Percentiles rank a stretch among this genome's conserved stretches.
phyloP scores from a whole-genome alignment of 2,113 vertebrate genomes.

The Pipra filicauda region DNA sequence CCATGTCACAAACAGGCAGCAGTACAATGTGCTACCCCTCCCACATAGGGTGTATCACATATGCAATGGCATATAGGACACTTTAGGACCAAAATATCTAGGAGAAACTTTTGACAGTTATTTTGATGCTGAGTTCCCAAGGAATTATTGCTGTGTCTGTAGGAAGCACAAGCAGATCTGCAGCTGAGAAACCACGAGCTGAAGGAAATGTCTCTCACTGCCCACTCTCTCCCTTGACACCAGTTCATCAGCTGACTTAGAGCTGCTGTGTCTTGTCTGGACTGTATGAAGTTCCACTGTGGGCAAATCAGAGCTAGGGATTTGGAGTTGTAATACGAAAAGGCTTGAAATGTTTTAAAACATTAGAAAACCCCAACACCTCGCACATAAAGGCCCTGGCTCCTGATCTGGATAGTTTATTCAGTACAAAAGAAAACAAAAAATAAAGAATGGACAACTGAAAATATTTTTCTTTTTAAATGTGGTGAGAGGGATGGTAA shows the following conservation, averaged over 20 bases:
- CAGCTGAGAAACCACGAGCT: background rate
- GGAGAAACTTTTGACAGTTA: background rate
- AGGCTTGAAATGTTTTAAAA: background rate
- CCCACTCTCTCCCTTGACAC: background rate
- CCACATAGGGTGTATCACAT: background rate
- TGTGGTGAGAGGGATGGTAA: background rate
- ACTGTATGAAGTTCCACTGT: background rate
- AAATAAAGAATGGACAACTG: background rate
- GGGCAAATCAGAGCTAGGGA: background rate
- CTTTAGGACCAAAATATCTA: background rate
- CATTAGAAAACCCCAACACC: background rate
- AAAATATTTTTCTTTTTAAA: background rate
- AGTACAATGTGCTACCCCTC: background rate
- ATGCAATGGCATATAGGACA: background rate
- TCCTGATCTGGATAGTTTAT: background rate
- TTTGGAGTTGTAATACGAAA: background rate
- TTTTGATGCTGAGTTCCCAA: background rate
- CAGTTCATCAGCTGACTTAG: background rate
- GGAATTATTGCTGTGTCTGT: background rate
- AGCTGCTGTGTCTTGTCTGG: background rate
- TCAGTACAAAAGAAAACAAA: background rate
- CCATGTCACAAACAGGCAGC: background rate
- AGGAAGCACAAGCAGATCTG: background rate
- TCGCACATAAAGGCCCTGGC: accelerated
- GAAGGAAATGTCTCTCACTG: background rate